Evolutionary conservation across 1,140 invertebrate species (phyloP), one percentile per base, ranked within the genome.

Genomic region (Diprion similis): DNA sequence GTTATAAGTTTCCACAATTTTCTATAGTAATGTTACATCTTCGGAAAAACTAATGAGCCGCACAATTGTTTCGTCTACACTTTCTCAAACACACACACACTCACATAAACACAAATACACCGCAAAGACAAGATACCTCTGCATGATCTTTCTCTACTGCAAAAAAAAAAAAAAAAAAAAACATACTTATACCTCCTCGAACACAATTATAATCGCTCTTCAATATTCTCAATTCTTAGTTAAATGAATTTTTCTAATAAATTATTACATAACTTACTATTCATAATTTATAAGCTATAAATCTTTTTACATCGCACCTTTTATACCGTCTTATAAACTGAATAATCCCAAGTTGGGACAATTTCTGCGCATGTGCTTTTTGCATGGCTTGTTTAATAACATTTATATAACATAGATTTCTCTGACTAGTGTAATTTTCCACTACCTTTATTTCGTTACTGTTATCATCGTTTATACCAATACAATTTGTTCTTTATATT

Each of bases 341-440:
- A 64, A 59, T 59, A 73, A 75, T 78, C 75, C 68, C 77, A 79
- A 84, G 83, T 83, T 87, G 84, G 85, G 83, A 86, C 84, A 78
- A 85, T 84, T 83, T 87, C 85, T 83, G 82, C 76, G 75, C 73
- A 85, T 83, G 82, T 75, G 75, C 73, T 78, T 83, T 70, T 76
- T 76, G 77, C 75, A 78, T 81, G 76, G 78, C 75, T 80, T 81
- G 46, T 10, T 45, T 47, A 11, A 7, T 47, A 68, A 15, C 13
- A 64, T 15, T 15, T 64, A 15, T 7, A 15, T 64, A 15, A 15
- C 13, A 15, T 64, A 4, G 13, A 15, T 64, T 15, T 64, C 8
- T 68, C 11, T 11, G 4, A 15, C 15, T 17, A n/a, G 18, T n/a
- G 11, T 19, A 18, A 18, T 68, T 68, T 7, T 18, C 13, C 11